phyloP scores from a whole-genome alignment of 2,797 vertebrate species.

The Danio tinwini region DNA sequence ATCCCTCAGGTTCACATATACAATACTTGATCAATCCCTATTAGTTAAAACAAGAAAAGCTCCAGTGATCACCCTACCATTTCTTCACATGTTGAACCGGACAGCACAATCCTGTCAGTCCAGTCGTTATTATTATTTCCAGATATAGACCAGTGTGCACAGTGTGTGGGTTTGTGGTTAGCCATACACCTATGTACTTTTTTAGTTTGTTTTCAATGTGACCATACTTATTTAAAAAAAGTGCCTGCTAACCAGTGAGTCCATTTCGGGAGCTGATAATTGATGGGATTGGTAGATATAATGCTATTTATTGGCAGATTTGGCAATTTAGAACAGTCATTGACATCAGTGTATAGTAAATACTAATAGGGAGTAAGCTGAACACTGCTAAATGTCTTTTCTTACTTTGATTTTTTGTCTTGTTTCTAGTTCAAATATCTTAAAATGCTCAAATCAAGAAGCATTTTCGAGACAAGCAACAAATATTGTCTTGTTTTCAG shows the following conservation, averaged over 20 bases:
- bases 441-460: too few relatives aligned
- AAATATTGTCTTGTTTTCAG: too few relatives aligned
- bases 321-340: constrained; percentile 42
- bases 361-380: constrained; percentile 4
- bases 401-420: too few relatives aligned
- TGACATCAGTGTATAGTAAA: constrained; percentile 7
- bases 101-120: constrained; percentile 49
- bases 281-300: constrained; percentile 16
- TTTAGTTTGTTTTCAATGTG: neutral
- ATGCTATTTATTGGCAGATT: constrained; percentile 28
- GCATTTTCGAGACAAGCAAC: too few relatives aligned
- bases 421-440: too few relatives aligned
- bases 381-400: too few relatives aligned
- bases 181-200: constrained; percentile 5
- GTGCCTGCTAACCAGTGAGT: constrained; percentile 24
- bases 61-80: constrained; percentile 41
- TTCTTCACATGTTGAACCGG: constrained; percentile 38
- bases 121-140: constrained; percentile 41
- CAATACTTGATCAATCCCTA: constrained; percentile 56
- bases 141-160: constrained; percentile 56
- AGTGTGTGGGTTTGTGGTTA: constrained; percentile 50
- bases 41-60: constrained; percentile 51
- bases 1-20: constrained; percentile 62
- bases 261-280: neutral
- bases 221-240: constrained; percentile 20